phyloP scores from a whole-genome alignment of 1,140 invertebrate species.

The Lasaia peninsularis region DNA sequence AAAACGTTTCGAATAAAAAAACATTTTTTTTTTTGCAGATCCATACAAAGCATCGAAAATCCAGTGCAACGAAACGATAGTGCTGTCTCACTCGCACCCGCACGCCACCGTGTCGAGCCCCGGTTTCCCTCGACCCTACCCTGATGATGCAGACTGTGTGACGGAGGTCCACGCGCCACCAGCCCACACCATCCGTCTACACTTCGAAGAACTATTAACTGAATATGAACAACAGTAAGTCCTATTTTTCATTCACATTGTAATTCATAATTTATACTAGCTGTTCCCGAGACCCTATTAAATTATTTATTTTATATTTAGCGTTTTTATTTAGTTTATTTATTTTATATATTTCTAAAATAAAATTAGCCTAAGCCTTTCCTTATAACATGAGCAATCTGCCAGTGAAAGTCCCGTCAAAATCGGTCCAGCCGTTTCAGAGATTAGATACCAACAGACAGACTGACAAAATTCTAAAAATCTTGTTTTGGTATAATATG shows the following conservation, averaged over 20 bases:
- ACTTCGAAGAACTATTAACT: slow-evolving; percentile 84
- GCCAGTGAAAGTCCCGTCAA: too few species aligned
- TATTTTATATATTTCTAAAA: too few species aligned
- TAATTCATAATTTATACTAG: too few species aligned
- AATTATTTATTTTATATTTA: not conserved
- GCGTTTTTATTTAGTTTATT: too few species aligned
- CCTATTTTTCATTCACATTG: too few species aligned
- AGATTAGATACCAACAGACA: too few species aligned
- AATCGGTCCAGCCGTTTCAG: too few species aligned
- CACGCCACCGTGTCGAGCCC: slow-evolving; percentile 81
- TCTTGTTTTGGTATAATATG: too few species aligned
- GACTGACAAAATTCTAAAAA: too few species aligned
- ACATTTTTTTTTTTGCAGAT: slow-evolving; percentile 46
- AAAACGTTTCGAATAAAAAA: not conserved
- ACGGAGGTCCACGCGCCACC: slow-evolving; percentile 79
- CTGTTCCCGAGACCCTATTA: too few species aligned
- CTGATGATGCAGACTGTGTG: slow-evolving; percentile 82
- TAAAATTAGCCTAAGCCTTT: too few species aligned
- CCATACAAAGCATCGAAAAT: slow-evolving; percentile 54
- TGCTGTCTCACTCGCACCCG: slow-evolving; percentile 78
- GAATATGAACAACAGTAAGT: slow-evolving; percentile 85
- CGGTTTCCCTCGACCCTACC: slow-evolving; percentile 83
- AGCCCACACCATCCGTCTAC: slow-evolving; percentile 79
- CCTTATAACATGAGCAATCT: too few species aligned
- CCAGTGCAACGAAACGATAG: slow-evolving; percentile 81